Percentiles rank a stretch among this genome's conserved stretches.
These are phyloP conservation scores for Cardiocondyla obscurior DNA, from an alignment of 1,140 invertebrate genomes.

Conservation along the genomic window DNA sequence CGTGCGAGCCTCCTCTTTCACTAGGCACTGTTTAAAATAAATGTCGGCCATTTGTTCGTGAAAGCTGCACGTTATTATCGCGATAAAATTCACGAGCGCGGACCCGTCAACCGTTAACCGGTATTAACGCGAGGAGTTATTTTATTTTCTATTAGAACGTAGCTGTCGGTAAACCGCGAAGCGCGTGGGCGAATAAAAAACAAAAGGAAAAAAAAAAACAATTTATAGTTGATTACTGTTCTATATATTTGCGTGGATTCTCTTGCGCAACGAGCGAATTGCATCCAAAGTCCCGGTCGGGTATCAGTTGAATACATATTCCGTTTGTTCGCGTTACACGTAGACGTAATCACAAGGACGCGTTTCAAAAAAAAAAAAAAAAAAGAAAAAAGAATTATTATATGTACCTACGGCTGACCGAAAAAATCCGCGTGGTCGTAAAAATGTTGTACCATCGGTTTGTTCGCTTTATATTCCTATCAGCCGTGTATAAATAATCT, in stretches of 20 bases:
- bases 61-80: not conserved
- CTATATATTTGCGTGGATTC: not conserved
- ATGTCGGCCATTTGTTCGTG: not conserved
- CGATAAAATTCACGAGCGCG: not conserved
- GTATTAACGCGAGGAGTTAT: constrained; percentile 2
- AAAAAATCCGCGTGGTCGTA: constrained; percentile 22
- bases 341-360: constrained; percentile 44
- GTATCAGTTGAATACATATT: constrained; percentile 19
- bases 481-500: constrained; percentile 17
- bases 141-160: not conserved
- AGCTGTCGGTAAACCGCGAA: not conserved
- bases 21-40: no score
- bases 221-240: constrained; percentile 58
- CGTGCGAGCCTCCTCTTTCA: no score
- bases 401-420: constrained; percentile 13
- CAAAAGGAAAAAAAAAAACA: constrained; percentile 24
- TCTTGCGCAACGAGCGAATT: constrained; percentile 30
- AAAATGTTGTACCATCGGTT: constrained; percentile 37
- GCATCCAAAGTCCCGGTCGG: constrained; percentile 1
- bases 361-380: constrained; percentile 4
- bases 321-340: constrained; percentile 46
- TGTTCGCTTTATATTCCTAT: not conserved
- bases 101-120: not conserved
- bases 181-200: constrained; percentile 1
- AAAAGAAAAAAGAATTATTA: no score